phyloP scores from a whole-genome alignment of 1,140 invertebrate species.

The Drosophila lini region DNA sequence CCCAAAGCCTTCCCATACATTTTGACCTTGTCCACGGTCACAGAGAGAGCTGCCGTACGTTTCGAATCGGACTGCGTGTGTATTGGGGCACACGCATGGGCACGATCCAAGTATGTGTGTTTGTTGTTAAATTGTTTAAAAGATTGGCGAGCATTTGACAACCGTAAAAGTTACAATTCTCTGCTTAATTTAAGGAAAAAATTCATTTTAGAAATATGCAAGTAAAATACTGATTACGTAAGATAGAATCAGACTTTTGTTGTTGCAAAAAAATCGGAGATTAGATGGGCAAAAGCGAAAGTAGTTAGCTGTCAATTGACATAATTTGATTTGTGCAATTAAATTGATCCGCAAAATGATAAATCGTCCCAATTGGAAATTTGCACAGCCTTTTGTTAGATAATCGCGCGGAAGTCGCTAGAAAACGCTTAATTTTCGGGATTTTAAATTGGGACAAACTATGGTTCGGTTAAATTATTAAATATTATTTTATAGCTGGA shows the following conservation, averaged over 20 bases:
- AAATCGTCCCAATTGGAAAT: constrained; percentile 18
- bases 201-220: constrained; percentile 14
- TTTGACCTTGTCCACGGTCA: constrained; percentile 22
- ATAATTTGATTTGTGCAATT: constrained; percentile 24
- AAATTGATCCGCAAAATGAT: constrained; percentile 11
- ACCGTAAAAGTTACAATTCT: constrained; percentile 51
- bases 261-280: not conserved
- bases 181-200: constrained; percentile 27
- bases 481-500: constrained; percentile 27
- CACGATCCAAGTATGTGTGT: constrained; percentile 3
- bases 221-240: not conserved
- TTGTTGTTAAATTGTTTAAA: constrained; percentile 18
- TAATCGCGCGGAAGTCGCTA: constrained; percentile 38
- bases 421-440: not conserved
- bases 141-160: constrained; percentile 3
- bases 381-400: constrained; percentile 57
- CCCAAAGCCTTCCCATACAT: not conserved
- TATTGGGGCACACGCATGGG: constrained; percentile 7
- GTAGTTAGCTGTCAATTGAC: constrained; percentile 25
- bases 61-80: not conserved
- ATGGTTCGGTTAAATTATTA: constrained; percentile 28
- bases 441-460: not conserved
- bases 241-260: not conserved
- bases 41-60: constrained; percentile 6
- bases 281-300: constrained; percentile 39